These are phyloP conservation scores for Sesia apiformis DNA, from an alignment of 2,888 invertebrate species.

Conservation along the genomic window DNA sequence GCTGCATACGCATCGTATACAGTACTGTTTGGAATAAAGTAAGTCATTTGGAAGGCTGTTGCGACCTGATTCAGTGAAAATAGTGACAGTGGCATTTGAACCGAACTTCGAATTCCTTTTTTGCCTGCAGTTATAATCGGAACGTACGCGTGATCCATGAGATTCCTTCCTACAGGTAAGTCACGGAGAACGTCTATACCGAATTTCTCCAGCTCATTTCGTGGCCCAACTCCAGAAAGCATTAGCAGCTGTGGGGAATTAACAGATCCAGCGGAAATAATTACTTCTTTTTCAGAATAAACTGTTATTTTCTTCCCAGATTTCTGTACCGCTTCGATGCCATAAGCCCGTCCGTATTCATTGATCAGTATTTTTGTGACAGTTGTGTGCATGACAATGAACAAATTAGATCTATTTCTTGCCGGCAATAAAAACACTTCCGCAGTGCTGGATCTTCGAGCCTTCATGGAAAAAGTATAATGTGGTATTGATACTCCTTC, in stretches of 20 bases:
- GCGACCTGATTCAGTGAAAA: neutral
- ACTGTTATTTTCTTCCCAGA: neutral
- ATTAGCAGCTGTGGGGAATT: constrained; percentile 7
- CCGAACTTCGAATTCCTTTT: constrained; percentile 22
- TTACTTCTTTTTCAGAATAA: constrained; percentile 3
- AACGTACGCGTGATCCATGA: constrained; percentile 5
- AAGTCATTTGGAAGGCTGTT: neutral
- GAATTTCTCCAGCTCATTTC: constrained; percentile 2
- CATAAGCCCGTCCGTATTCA: constrained; percentile 1
- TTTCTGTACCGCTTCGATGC: constrained; percentile 1
- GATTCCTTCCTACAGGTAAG: constrained; percentile 6
- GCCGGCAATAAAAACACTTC: constrained; percentile 1
- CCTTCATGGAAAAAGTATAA: constrained; percentile 2
- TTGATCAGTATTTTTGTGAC: constrained; percentile 5
- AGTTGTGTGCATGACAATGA: constrained; percentile 2
- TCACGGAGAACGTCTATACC: constrained; percentile 2
- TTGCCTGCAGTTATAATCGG: constrained; percentile 10
- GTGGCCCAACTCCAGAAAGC: constrained; percentile 8
- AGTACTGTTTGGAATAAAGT: neutral
- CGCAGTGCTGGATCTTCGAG: constrained; percentile 6
- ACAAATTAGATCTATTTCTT: constrained; percentile 1
- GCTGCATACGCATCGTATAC: neutral
- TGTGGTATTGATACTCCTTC: constrained; percentile 3
- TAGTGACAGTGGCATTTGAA: constrained; percentile 5
- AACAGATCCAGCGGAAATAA: constrained; percentile 7